Evolutionary conservation across 2,797 vertebrate species (phyloP), one percentile per base, ranked within the genome.

Genomic region (Tauraco hartlaubi): DNA sequence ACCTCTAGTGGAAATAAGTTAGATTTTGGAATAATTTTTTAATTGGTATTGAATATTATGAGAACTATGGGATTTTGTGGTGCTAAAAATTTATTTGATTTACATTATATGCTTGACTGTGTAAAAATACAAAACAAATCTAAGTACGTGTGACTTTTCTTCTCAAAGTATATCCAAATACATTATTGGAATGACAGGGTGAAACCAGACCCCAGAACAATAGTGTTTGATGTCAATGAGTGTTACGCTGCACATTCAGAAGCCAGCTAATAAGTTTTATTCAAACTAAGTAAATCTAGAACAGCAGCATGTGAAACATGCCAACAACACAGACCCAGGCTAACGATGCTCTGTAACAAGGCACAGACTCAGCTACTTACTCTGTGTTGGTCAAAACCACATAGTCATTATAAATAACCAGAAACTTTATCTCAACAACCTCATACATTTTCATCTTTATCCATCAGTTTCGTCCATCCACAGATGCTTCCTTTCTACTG

Each of bases 1-100:
- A 95, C 96, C 90, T 93, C 96, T 97, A 96, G 95, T 95, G 96
- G 95, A 85, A 83, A 63, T 11, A 74, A 44, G 6, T 18, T 35
- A 80, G 44, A 88, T 35, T 74, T 67, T 71, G 22, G 25, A 61
- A 56, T 72, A 37, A 11, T 14, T 44, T 71, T 71, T 61, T 11
- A 66, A 51, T 62, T 69, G 20, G 2, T 9, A 8, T 33, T 33
- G 7, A 26, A 7, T 33, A 35, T 26, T 64, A 52, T 12, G 6
- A 69, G 9, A 26, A 37, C 20, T 56, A n/a, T 20, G 11, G 23
- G 15, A 39, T 51, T 88, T 52, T 19, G 9, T 0, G 0, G 20
- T 31, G 14, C 20, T 81, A 81, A 56, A 79, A 44, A 3, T 5
- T 3, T 52, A 33, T 56, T 80, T 85, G 48, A 64, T 71, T 81